phyloP scores from a whole-genome alignment of 2,113 vertebrate genomes.

The Puntigrus tetrazona region DNA sequence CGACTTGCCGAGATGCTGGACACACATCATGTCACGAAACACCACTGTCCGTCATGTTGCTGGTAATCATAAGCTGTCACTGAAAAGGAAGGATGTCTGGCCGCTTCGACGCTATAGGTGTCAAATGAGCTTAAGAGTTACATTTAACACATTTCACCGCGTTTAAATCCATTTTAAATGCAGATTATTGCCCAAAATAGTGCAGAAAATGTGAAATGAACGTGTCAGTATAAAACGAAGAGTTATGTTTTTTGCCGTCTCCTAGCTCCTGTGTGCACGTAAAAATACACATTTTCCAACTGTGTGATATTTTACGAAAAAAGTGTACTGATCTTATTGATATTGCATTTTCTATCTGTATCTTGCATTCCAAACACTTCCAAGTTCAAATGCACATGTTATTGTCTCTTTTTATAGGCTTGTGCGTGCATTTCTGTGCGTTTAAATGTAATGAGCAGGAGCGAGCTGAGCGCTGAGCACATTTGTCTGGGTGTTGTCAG shows the following conservation, averaged over 20 bases:
- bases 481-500: slow-evolving; percentile 50
- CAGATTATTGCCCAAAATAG: background rate
- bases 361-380: background rate
- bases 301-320: background rate
- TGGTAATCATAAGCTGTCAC: background rate
- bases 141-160: background rate
- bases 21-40: background rate
- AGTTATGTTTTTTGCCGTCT: background rate
- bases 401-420: background rate
- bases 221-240: background rate
- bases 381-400: background rate
- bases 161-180: background rate
- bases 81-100: background rate
- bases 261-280: background rate
- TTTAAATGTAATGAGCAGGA: slow-evolving; percentile 29
- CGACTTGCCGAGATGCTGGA: background rate
- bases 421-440: background rate
- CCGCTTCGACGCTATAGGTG: background rate
- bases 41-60: background rate
- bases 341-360: background rate
- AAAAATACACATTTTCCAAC: background rate
- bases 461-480: slow-evolving; percentile 32
- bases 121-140: background rate
- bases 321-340: background rate
- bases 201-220: background rate